Percentiles rank a stretch among this genome's conserved stretches.
Evolutionary conservation across 2,113 vertebrate genomes (phyloP).

Genomic region (Camelus bactrianus): DNA sequence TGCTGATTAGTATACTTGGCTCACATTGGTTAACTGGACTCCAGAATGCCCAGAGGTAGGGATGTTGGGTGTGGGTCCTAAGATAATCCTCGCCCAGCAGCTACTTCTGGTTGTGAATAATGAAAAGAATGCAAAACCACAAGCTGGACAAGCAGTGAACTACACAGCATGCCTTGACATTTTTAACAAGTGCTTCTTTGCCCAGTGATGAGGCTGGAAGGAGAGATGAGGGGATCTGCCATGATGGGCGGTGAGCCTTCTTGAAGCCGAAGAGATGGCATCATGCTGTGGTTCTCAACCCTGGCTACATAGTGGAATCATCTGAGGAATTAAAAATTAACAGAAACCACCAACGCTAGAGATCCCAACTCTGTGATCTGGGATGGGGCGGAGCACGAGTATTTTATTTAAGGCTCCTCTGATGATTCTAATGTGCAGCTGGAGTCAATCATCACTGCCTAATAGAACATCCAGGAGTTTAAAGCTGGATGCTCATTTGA

Average conservation of each 20-base stretch:
- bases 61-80: neutral
- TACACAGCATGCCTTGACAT: too few relatives aligned
- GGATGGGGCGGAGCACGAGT: too few relatives aligned
- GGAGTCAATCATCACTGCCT: neutral
- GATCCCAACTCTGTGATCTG: neutral
- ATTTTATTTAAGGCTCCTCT: neutral
- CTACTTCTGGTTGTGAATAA: neutral
- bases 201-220: neutral
- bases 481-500: neutral
- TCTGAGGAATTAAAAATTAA: constrained; percentile 10
- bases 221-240: too few relatives aligned
- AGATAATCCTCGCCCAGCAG: neutral
- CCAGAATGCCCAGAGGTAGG: neutral
- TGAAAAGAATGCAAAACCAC: neutral
- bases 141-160: neutral
- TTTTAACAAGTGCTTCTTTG: neutral
- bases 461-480: neutral
- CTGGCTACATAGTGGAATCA: neutral
- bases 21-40: neutral
- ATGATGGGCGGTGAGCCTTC: neutral
- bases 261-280: neutral
- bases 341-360: neutral
- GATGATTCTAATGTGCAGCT: neutral
- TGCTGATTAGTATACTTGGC: neutral
- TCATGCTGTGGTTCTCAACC: neutral